phyloP scores from a whole-genome alignment of 1,140 invertebrate species.

The Hylyphantes graminicola region DNA sequence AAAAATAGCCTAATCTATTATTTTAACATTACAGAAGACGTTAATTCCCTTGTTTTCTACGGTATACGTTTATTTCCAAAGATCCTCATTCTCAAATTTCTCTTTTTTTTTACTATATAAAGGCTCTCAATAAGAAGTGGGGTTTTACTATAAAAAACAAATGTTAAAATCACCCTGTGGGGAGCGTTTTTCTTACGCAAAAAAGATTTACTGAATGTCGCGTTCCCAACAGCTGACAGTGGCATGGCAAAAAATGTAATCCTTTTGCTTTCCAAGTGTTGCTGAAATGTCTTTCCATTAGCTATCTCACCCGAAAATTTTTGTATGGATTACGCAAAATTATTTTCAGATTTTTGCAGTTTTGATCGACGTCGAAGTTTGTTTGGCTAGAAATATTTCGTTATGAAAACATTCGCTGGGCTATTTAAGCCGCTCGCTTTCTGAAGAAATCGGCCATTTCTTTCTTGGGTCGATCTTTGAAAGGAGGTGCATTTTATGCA shows the following conservation, averaged over 20 bases:
- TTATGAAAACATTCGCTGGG: conserved; percentile 16
- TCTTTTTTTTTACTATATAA: conserved; percentile 14
- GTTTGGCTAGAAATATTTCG: neutral
- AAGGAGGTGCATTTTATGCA: no score
- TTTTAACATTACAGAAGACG: conserved; percentile 22
- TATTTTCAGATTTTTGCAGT: conserved; percentile 17
- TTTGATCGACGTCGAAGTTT: neutral
- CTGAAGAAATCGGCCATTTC: neutral
- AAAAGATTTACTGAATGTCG: conserved; percentile 17
- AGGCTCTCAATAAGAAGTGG: conserved; percentile 4
- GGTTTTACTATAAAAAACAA: conserved; percentile 17
- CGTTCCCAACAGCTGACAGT: conserved; percentile 14
- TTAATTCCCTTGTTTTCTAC: neutral
- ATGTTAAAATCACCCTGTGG: neutral
- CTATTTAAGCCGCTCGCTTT: conserved; percentile 19
- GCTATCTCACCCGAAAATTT: conserved; percentile 1
- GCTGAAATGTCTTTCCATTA: conserved; percentile 31
- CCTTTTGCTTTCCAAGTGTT: conserved; percentile 18
- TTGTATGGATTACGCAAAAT: conserved; percentile 38
- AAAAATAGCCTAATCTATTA: neutral
- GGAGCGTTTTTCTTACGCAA: neutral
- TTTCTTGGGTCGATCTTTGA: neutral
- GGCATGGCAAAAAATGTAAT: conserved; percentile 25
- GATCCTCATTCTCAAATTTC: neutral
- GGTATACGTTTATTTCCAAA: neutral